Conservation (phyloP, 2,888 invertebrate genomes). For the Clitarchus hookeri region DNA sequence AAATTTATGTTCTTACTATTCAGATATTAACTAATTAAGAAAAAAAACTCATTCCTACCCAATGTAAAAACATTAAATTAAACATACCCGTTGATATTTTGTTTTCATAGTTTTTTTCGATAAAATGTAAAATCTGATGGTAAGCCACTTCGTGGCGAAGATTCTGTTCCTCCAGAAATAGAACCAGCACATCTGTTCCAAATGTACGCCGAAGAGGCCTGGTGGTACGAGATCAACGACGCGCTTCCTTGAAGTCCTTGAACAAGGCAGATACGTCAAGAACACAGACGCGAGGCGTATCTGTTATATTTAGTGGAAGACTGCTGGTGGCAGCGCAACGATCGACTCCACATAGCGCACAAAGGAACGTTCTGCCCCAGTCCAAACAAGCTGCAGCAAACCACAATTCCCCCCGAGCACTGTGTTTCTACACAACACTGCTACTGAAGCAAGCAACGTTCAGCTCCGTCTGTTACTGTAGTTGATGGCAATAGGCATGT, state of each 20-base stretch:
- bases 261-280: not conserved
- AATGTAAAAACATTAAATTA: too few species aligned
- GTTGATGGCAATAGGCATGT: too few species aligned
- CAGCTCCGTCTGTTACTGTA: too few species aligned
- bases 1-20: too few species aligned
- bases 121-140: too few species aligned
- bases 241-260: not conserved
- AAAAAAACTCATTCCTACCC: too few species aligned
- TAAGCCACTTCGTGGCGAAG: too few species aligned
- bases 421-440: too few species aligned
- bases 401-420: not conserved
- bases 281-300: not conserved
- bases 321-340: not conserved
- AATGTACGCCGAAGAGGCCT: not conserved
- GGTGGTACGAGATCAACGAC: not conserved
- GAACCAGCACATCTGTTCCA: not conserved
- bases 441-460: too few species aligned
- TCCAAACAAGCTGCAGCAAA: not conserved
- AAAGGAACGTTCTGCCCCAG: not conserved
- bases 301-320: not conserved
- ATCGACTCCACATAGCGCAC: not conserved
- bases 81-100: too few species aligned
- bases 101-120: too few species aligned
- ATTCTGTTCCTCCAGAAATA: not conserved
- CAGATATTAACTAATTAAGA: too few species aligned